Base-by-base conservation (phyloP, 2,113 vertebrate genomes). In the Hippocampus zosterae region DNA sequence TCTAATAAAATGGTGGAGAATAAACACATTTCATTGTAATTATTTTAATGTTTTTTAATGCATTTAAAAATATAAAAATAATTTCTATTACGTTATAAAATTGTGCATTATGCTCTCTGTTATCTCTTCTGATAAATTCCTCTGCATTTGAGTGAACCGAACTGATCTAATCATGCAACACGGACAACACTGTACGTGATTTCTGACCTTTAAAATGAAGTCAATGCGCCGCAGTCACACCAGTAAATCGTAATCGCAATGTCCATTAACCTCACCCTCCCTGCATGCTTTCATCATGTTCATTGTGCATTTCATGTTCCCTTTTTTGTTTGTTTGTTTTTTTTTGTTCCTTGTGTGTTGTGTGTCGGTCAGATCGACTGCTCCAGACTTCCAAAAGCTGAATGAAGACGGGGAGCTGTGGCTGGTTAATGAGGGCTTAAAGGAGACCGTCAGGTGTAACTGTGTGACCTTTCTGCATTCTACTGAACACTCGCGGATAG, bases 341-440 rank as follows among this genome's bases (percentile, higher is more conserved):
- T 85, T 56, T 11, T 65, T 48, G 81, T 67, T 85, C 25, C 27
- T 33, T 60, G 82, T 85, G 77, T 87, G 84, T 82, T 82, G 69
- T 85, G 73, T 85, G 82, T 85, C 83, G 92, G 91, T 94, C 94
- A 98, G 97, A 94, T 92, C 93, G 75, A 91, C 93, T 77, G 89
- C 93, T 89, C 92, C 95, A 93, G 95, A 98, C 91, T 94, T 83
- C 91, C 95, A 93, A 92, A 84, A 93, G 90, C 90, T 99, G 95
- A 98, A 98, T 94, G 97, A 99, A 94, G 96, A 98, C 67, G 95
- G 95, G 92, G 96, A 98, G 89, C 95, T 98, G 90, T 98, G 95
- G 96, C 94, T 99, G 95, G 96, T 94, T 92, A 97, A 98, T 95
- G 94, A 98, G 95, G 96, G 96, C 93, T 95, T 98, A 94, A 98